phyloP scores from a whole-genome alignment of 2,888 invertebrate species.

The Neoscelio sp. region DNA sequence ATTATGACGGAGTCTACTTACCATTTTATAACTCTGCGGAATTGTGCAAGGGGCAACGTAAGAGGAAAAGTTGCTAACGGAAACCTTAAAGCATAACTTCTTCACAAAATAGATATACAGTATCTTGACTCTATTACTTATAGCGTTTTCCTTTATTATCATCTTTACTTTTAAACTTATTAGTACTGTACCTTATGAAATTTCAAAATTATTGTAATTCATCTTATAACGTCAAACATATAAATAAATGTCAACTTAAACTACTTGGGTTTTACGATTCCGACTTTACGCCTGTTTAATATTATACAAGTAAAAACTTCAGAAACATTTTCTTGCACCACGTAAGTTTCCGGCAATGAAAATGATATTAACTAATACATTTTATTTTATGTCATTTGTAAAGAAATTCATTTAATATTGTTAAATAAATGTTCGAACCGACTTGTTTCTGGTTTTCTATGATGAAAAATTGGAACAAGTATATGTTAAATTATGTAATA shows the following conservation, averaged over 20 bases:
- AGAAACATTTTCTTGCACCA: no score
- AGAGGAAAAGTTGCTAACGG: conserved; percentile 34
- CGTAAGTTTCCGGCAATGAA: no score
- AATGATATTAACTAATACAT: no score
- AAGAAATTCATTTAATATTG: no score
- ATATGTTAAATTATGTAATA: no score
- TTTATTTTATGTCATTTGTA: no score
- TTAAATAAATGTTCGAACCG: no score
- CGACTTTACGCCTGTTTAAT: neutral
- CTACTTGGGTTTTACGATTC: neutral
- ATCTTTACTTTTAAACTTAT: conserved; percentile 40
- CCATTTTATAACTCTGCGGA: conserved; percentile 30
- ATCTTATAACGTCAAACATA: conserved; percentile 11
- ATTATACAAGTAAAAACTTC: conserved; percentile 1
- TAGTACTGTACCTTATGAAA: conserved; percentile 9
- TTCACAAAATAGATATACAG: conserved; percentile 16
- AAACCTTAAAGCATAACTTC: conserved; percentile 35
- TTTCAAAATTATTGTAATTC: conserved; percentile 36
- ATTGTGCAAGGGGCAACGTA: conserved; percentile 21
- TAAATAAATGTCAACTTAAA: conserved; percentile 5
- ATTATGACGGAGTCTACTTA: conserved; percentile 33
- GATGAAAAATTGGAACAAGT: no score
- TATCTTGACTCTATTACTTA: conserved; percentile 22
- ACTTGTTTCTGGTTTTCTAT: no score
- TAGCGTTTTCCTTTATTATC: conserved; percentile 33